These are phyloP conservation scores for Asobara japonica DNA, from an alignment of 1,140 invertebrate species.

Conservation along the genomic window DNA sequence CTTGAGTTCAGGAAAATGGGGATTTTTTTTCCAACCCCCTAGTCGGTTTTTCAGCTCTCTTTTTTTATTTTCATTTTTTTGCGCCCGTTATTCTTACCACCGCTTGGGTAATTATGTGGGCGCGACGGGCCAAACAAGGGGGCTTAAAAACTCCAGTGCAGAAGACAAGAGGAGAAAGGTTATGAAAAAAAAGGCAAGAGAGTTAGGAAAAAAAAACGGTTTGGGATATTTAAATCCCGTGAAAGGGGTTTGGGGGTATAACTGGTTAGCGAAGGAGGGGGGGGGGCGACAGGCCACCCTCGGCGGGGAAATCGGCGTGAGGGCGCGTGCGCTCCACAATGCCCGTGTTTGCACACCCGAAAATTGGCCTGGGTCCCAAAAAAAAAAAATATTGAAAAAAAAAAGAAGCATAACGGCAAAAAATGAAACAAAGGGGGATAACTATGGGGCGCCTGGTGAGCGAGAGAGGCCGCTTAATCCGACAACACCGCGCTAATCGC, in stretches of 20 bases:
- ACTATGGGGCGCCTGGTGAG: background rate
- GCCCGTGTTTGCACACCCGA: conserved; percentile 39
- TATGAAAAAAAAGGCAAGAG: conserved; percentile 12
- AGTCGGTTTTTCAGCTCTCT: background rate
- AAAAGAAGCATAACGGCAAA: conserved; percentile 28
- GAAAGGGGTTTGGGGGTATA: conserved; percentile 22
- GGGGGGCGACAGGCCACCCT: conserved; percentile 30
- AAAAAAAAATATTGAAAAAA: conserved; percentile 29
- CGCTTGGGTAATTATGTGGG: conserved; percentile 42
- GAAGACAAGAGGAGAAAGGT: conserved; percentile 23
- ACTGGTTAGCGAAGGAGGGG: conserved; percentile 19
- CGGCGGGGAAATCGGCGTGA: conserved; percentile 38
- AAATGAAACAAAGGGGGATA: conserved; percentile 32
- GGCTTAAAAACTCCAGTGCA: conserved; percentile 1
- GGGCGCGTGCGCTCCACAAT: conserved; percentile 38
- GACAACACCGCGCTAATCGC: conserved; percentile 29
- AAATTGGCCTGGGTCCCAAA: conserved; percentile 33
- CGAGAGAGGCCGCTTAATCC: conserved; percentile 28
- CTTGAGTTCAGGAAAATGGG: background rate
- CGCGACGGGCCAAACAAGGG: conserved; percentile 44
- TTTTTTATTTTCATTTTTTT: conserved; percentile 21
- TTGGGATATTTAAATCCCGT: conserved; percentile 35
- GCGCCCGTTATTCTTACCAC: conserved; percentile 38
- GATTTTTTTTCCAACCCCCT: conserved; percentile 6
- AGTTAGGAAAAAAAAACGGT: conserved; percentile 23